A percentile compares a stretch with the other conserved stretches of the same genome.
These are phyloP conservation scores for Lasiommata megera DNA, from an alignment of 2,888 invertebrate genomes.

Conservation along the genomic window DNA sequence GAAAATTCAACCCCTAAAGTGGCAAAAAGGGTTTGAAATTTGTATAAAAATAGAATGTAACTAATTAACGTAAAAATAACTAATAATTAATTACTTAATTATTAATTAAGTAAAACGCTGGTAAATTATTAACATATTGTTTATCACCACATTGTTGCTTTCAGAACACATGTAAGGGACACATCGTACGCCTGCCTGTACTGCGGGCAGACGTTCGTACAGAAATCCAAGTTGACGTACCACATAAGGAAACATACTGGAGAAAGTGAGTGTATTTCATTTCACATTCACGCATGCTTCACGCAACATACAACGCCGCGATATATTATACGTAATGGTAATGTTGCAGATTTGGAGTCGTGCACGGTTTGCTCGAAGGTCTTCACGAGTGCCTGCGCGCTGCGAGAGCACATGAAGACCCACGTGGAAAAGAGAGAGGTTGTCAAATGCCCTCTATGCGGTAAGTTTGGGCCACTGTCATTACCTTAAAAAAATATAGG, in stretches of 20 bases:
- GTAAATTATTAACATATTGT: too few relatives aligned
- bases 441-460: constrained; percentile 74
- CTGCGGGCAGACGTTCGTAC: constrained; percentile 79
- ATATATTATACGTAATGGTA: neutral
- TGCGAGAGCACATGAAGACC: constrained; percentile 77
- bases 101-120: too few relatives aligned
- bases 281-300: neutral
- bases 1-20: too few relatives aligned
- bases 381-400: constrained; percentile 77
- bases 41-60: too few relatives aligned
- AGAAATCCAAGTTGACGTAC: constrained; percentile 80
- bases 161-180: constrained; percentile 72
- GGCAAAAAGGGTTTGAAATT: too few relatives aligned
- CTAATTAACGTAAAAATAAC: too few relatives aligned
- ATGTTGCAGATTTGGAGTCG: constrained; percentile 66
- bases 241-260: constrained; percentile 81
- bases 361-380: constrained; percentile 72
- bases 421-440: constrained; percentile 56
- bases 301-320: too few relatives aligned
- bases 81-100: too few relatives aligned
- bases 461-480: too few relatives aligned
- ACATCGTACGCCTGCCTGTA: constrained; percentile 72
- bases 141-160: constrained; percentile 21
- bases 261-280: constrained; percentile 62
- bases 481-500: too few relatives aligned